phyloP scores from a whole-genome alignment of 2,888 invertebrate genomes.

The Ichneumoninae sp. region DNA sequence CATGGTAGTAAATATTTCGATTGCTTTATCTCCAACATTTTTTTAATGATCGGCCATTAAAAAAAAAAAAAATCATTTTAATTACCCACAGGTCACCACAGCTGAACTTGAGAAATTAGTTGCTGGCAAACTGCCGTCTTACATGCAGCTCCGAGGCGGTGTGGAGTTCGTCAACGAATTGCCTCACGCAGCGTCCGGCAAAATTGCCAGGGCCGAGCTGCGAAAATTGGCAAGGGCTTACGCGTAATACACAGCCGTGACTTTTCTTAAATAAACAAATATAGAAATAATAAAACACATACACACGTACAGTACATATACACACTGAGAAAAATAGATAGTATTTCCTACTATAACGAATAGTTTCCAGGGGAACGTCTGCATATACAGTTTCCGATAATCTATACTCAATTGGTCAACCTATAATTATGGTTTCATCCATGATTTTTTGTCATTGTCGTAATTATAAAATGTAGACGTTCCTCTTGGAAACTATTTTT shows the following conservation, averaged over 20 bases:
- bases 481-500: too few relatives aligned
- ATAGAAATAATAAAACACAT: too few relatives aligned
- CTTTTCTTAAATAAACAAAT: too few relatives aligned
- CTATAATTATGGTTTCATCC: too few relatives aligned
- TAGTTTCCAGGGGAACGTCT: too few relatives aligned
- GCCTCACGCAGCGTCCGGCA: constrained; percentile 73
- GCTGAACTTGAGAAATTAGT: neutral
- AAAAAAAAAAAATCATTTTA: neutral
- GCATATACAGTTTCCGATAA: too few relatives aligned
- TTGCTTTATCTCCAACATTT: neutral
- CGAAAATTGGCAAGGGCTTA: constrained; percentile 69
- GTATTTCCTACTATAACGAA: too few relatives aligned
- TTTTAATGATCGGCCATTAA: neutral
- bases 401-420: too few relatives aligned
- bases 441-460: too few relatives aligned
- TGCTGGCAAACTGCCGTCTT: neutral
- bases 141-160: constrained; percentile 70
- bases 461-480: too few relatives aligned
- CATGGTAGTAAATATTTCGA: neutral
- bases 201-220: constrained; percentile 70
- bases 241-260: neutral
- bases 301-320: too few relatives aligned
- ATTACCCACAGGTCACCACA: neutral
- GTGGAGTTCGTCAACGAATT: constrained; percentile 74
- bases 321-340: too few relatives aligned